Base-by-base conservation (phyloP, 2,888 invertebrate species). In the Drosophila atroscutellata region DNA sequence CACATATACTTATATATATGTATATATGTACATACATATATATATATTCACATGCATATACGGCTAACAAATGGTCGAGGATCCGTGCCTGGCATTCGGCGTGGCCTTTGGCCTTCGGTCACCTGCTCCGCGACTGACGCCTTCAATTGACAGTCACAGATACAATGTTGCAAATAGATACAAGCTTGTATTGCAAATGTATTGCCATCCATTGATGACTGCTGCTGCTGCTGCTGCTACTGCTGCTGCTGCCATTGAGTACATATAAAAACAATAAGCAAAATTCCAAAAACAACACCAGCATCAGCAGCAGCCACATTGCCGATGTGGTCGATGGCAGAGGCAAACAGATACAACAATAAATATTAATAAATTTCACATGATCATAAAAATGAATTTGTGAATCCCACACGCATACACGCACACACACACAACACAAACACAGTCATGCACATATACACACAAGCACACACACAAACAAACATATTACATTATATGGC, bases 381-480 rank as follows among this genome's bases (percentile, higher is more conserved):
- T 86, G 86, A 86, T 86, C 86, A 89, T 86, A 86, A 86, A 86
- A 86, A 86, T 89, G 84, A 86, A 86, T 89, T 86, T 86, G 89
- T 86, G 89, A 86, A 88, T 86, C 86, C 84, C 83, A 72, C 80
- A 79, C 86, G 68, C 81, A 81, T 62, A 69, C 71, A 72, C 71
- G 59, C 66, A 59, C 70, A 64, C 62, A 58, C 54, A 52, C 45
- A 11, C 32, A 28, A 50, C 15, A 62, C 80, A 80, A 69, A 72
- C 65, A 66, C 67, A 34, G 47, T 20, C 26, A 68, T 18, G 54
- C 56, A 58, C 59, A 28, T 28, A 49, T 20, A 36, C 58, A 34
- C 37, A 24, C 20, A 56, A 30, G 55, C 24, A 60, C 26, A 51
- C 50, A 74, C 50, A 70, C 77, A 67, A 67, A 72, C 80, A 72